Conservation (phyloP, 1,140 invertebrate species). For the Hestina assimilis region DNA sequence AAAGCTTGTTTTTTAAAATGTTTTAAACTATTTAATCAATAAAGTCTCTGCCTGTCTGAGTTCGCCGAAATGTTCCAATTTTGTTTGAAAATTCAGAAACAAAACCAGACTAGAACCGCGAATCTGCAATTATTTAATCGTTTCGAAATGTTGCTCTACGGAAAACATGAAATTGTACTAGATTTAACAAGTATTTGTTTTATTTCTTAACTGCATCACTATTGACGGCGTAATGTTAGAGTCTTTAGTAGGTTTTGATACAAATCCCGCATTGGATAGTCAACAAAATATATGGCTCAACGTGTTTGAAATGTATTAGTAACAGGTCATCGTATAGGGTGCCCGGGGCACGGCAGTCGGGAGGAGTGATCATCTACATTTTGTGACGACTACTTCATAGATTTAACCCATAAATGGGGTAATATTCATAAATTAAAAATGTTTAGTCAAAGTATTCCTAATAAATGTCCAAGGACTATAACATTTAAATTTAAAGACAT, state of each 20-base stretch:
- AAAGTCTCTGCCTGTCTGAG: background rate
- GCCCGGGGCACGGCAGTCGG: constrained; percentile 56
- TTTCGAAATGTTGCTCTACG: constrained; percentile 57
- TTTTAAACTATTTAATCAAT: background rate
- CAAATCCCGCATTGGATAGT: constrained; percentile 27
- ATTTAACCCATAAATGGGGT: constrained; percentile 23
- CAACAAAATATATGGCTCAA: constrained; percentile 10
- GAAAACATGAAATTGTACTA: constrained; percentile 45
- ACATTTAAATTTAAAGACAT: too few relatives aligned
- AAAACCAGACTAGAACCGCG: constrained; percentile 44
- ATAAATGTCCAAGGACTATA: too few relatives aligned
- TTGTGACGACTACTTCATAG: constrained; percentile 31
- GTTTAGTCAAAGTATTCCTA: too few relatives aligned
- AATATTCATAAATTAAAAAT: background rate
- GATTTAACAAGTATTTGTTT: background rate
- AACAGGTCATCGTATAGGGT: constrained; percentile 53
- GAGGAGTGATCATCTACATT: constrained; percentile 62
- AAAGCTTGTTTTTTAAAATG: background rate
- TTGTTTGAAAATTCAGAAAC: constrained; percentile 47
- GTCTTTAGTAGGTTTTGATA: background rate
- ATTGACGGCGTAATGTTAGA: background rate
- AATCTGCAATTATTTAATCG: constrained; percentile 67
- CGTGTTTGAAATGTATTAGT: constrained; percentile 20
- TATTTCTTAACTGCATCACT: constrained; percentile 10
- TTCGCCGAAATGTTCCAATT: background rate